Conservation (phyloP, 2,888 invertebrate species). For the Lepeophtheirus nordmannii region DNA sequence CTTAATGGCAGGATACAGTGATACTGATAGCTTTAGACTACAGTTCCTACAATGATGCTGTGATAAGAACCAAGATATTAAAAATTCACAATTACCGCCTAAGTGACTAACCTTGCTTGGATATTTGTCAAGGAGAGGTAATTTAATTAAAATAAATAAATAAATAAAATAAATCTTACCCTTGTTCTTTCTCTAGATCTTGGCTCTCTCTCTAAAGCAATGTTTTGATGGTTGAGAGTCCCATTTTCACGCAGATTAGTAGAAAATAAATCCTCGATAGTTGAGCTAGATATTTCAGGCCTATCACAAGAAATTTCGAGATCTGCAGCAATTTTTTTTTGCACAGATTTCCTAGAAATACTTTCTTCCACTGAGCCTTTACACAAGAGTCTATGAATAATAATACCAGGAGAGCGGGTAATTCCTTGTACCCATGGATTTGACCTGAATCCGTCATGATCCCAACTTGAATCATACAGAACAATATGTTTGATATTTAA, state of each 20-base stretch:
- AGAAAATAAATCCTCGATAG: neutral
- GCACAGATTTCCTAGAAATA: neutral
- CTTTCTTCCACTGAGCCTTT: slow-evolving; percentile 20
- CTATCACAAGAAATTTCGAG: neutral
- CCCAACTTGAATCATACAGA: neutral
- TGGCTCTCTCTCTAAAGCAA: too few relatives aligned
- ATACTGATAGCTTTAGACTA: too few relatives aligned
- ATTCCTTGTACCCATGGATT: slow-evolving; percentile 7
- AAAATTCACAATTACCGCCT: neutral
- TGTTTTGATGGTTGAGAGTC: too few relatives aligned
- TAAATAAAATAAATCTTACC: too few relatives aligned
- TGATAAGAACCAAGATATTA: neutral
- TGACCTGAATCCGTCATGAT: slow-evolving; percentile 2
- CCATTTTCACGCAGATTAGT: neutral
- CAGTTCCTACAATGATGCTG: neutral
- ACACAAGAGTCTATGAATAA: slow-evolving; percentile 15
- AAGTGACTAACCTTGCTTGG: too few relatives aligned
- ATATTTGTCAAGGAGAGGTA: too few relatives aligned
- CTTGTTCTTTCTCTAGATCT: too few relatives aligned
- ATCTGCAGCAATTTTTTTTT: neutral
- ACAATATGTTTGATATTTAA: neutral
- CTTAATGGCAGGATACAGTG: too few relatives aligned
- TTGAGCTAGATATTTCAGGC: neutral
- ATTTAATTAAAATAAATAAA: too few relatives aligned
- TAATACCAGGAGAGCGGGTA: neutral